Conservation (phyloP, 1,140 invertebrate species). For the Drosophila saltans region DNA sequence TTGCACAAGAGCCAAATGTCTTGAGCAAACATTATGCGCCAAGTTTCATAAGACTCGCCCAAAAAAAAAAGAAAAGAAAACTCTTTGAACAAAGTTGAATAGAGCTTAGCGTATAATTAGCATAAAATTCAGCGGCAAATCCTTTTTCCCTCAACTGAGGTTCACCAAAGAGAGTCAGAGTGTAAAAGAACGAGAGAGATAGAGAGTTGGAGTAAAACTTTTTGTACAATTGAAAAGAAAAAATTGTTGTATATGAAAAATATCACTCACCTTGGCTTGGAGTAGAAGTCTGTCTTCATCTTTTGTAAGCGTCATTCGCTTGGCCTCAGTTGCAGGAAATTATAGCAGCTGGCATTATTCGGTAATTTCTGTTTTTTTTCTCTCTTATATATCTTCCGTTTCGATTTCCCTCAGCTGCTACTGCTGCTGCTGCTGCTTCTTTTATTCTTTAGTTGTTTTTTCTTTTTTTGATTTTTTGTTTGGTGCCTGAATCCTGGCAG, state of each 20-base stretch:
- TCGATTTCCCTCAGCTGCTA: slow-evolving; percentile 8
- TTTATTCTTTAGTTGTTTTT: slow-evolving; percentile 12
- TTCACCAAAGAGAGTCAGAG: background rate
- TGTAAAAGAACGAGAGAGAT: background rate
- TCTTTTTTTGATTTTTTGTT: slow-evolving; percentile 11
- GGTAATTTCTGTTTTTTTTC: slow-evolving; percentile 65
- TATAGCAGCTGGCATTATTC: slow-evolving; percentile 74
- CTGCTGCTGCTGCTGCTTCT: background rate
- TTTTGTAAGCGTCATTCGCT: background rate
- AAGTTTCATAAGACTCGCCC: slow-evolving; percentile 50
- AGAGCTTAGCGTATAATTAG: slow-evolving; percentile 70
- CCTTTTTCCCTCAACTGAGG: slow-evolving; percentile 36
- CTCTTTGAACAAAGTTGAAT: slow-evolving; percentile 68
- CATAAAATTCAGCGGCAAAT: slow-evolving; percentile 70
- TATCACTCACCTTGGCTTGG: background rate
- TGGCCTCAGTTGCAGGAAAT: slow-evolving; percentile 14
- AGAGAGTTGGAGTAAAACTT: background rate
- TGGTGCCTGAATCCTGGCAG: slow-evolving; percentile 41
- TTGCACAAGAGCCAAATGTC: slow-evolving; percentile 46
- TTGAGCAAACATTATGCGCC: slow-evolving; percentile 46
- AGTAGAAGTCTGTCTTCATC: slow-evolving; percentile 1
- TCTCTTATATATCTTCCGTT: slow-evolving; percentile 31
- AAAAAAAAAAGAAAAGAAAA: slow-evolving; percentile 23
- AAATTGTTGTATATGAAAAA: slow-evolving; percentile 31
- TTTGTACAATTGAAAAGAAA: background rate